A percentile compares a stretch with the other conserved stretches of the same genome.
Evolutionary conservation across 2,797 vertebrate genomes (phyloP).

Genomic region (Thaleichthys pacificus): DNA sequence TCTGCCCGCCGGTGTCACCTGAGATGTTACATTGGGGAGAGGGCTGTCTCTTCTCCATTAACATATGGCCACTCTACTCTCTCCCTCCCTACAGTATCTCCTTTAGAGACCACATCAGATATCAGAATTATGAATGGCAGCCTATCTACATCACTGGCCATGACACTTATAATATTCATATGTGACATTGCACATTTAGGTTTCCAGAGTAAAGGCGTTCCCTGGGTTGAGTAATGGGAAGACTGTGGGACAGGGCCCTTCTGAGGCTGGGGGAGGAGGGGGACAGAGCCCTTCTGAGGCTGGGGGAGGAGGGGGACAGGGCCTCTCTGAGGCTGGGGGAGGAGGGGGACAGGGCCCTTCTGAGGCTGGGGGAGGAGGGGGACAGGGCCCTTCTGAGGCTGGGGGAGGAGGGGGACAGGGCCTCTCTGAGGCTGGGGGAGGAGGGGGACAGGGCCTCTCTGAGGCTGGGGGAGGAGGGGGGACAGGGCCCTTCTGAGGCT

Average conservation of each 20-base stretch:
- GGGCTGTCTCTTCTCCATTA: slow-evolving; percentile 75
- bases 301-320: too few relatives aligned
- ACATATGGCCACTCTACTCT: slow-evolving; percentile 72
- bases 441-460: too few relatives aligned
- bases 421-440: too few relatives aligned
- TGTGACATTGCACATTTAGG: slow-evolving; percentile 71
- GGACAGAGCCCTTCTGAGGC: too few relatives aligned
- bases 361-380: too few relatives aligned
- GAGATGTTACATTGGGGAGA: slow-evolving; percentile 81
- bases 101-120: slow-evolving; percentile 69
- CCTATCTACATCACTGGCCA: slow-evolving; percentile 70
- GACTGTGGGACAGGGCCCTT: slow-evolving; percentile 52
- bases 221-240: slow-evolving; percentile 68
- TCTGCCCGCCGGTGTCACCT: slow-evolving; percentile 77
- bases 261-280: slow-evolving; percentile 58
- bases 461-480: too few relatives aligned
- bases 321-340: too few relatives aligned
- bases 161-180: slow-evolving; percentile 79
- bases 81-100: slow-evolving; percentile 50
- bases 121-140: slow-evolving; percentile 78
- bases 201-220: slow-evolving; percentile 64
- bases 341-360: too few relatives aligned
- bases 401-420: too few relatives aligned
- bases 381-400: too few relatives aligned
- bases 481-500: too few relatives aligned